Evolutionary conservation across 2,797 vertebrate genomes (phyloP).

Genomic region (Semaprochilodus insignis): DNA sequence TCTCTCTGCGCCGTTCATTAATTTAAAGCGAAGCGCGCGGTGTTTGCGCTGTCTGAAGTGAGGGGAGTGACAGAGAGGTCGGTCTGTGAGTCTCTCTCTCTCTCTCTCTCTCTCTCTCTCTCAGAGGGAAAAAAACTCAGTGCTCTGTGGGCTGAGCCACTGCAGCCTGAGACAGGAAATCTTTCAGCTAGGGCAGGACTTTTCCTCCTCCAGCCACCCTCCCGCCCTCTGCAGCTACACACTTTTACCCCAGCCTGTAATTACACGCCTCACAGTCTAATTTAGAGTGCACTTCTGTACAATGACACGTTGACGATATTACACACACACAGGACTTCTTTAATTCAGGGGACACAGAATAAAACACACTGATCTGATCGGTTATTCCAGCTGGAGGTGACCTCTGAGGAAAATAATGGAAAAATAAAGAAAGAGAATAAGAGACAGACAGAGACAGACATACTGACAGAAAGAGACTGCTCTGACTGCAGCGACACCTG

Average conservation of each 20-base stretch:
- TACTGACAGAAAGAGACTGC: too few relatives aligned
- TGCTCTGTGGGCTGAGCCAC: constrained; percentile 38
- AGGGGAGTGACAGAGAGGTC: constrained; percentile 2
- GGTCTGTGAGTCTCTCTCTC: neutral
- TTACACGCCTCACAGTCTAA: constrained; percentile 51
- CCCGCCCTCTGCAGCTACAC: constrained; percentile 40
- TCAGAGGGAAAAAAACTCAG: neutral
- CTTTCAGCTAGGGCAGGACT: constrained; percentile 64
- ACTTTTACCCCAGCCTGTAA: constrained; percentile 45
- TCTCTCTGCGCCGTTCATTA: constrained; percentile 41
- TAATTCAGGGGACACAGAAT: neutral
- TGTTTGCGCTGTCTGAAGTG: neutral
- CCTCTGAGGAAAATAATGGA: neutral
- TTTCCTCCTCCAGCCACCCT: constrained; percentile 47
- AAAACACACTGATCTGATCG: neutral
- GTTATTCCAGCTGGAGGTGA: too few relatives aligned
- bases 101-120: neutral
- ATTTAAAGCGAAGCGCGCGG: neutral
- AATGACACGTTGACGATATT: constrained; percentile 52
- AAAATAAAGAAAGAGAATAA: neutral
- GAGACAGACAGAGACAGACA: neutral
- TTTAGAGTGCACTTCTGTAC: constrained; percentile 39
- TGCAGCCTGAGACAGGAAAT: constrained; percentile 60
- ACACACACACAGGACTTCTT: neutral
- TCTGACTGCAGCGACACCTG: too few relatives aligned